Evolutionary conservation across 2,888 invertebrate species (phyloP).

Genomic region (Ramazzottius varieornatus): DNA sequence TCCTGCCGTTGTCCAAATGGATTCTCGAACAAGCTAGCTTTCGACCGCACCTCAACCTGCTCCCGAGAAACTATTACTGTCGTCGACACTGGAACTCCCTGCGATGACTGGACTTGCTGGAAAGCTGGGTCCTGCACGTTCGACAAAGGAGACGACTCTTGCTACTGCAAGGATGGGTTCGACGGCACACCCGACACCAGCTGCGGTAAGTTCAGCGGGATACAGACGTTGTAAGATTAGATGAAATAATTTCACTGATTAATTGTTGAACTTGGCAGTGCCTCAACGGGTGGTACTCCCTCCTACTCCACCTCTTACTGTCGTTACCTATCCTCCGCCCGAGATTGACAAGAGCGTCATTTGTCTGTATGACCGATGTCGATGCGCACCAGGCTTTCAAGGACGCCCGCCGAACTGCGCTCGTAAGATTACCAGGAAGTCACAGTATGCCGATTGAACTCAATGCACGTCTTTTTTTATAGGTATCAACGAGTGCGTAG

Average conservation of each 20-base stretch:
- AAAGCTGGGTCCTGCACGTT: slow-evolving; percentile 48
- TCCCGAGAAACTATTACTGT: too few relatives aligned
- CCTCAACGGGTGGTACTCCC: background rate
- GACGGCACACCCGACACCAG: background rate
- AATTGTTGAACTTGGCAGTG: background rate
- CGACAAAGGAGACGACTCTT: slow-evolving; percentile 61
- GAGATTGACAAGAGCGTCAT: background rate
- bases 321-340: background rate
- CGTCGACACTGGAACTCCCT: background rate
- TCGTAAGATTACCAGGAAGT: background rate
- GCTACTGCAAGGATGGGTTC: slow-evolving; percentile 29
- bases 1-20: slow-evolving; percentile 14
- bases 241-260: background rate
- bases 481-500: background rate
- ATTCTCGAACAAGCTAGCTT: slow-evolving; percentile 7
- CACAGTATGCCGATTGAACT: too few relatives aligned
- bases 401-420: background rate
- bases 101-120: background rate
- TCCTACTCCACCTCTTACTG: background rate
- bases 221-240: background rate
- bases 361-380: slow-evolving; percentile 1
- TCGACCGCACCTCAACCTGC: background rate
- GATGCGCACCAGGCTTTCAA: background rate
- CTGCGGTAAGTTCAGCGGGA: background rate
- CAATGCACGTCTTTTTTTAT: background rate